Evolutionary conservation across 1,140 invertebrate genomes (phyloP), one percentile per base, ranked within the genome.

Genomic region (Portunus trituberculatus): DNA sequence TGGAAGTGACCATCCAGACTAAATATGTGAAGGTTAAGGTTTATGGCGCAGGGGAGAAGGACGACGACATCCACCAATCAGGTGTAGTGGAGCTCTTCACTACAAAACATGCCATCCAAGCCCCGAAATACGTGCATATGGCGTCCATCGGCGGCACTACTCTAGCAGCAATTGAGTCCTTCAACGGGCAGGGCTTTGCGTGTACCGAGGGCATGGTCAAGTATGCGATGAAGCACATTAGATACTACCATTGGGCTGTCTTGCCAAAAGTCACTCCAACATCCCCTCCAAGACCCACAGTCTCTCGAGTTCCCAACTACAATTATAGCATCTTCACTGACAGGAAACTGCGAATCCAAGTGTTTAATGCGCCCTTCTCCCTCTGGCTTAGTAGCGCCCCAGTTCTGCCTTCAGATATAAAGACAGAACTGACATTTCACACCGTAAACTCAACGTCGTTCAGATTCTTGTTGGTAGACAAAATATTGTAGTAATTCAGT

Each of bases 201-300:
- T 91, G 89, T 28, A 91, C 89, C 8, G 89, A 91, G 52, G 89
- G 32, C 16, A 91, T 29, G 16, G 52, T 91, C 7, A 48, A 46
- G 32, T 16, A 31, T 7, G 4, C 32, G 7, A 25, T n/a, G 12
- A 52, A 25, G 16, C 6, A 25, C 67, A 76, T n/a, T n/a, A n/a
- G 20, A n/a, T 76, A 76, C 25, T 76, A 76, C 67, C 67, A 76
- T 7, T 91, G 89, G 89, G 89, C 89, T 14, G 45, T 91, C 45
- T 48, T 91, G 28, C 89, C 89, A 28, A 39, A 91, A 39, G 14
- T 52, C 28, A 28, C 4, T 16, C 32, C 89, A 16, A 2, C 89
- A 14, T n/a, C 12, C 28, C 28, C 8, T 48, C 8, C 39, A 14
- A 16, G 16, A 52, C 89, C 45, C 7, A 48, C 32, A 4, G 20